A percentile compares a stretch with the other conserved stretches of the same genome.
Evolutionary conservation across 23 tunicate species (phyloP).

Genomic region (Diplosoma virens): DNA sequence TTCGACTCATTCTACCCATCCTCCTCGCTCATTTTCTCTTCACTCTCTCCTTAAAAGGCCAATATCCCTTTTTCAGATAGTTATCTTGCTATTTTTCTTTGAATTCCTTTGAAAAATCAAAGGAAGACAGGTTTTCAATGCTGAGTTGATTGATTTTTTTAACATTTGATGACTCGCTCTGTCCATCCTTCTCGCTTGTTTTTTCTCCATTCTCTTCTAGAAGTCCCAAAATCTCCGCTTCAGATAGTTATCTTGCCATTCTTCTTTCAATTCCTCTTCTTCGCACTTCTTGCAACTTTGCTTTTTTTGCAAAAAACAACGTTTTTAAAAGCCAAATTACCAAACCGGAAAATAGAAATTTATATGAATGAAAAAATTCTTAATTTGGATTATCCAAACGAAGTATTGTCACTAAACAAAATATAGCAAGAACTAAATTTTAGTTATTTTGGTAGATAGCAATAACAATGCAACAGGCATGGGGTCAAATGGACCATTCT

Average conservation of each 20-base stretch:
- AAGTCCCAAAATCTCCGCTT: not conserved
- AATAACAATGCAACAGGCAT: not conserved
- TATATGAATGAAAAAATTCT: no score
- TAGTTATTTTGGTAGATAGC: not conserved
- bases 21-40: not conserved
- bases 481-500: conserved; percentile 36
- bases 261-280: not conserved
- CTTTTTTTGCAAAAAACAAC: not conserved
- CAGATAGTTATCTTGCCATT: not conserved
- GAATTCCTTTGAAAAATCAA: not conserved
- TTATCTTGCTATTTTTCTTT: not conserved
- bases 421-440: not conserved
- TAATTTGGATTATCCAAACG: not conserved
- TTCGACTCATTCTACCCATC: conserved; percentile 6
- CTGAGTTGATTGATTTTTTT: conserved; percentile 2
- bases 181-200: not conserved
- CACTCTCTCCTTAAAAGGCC: not conserved
- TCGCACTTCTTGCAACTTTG: not conserved
- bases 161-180: not conserved
- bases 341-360: no score
- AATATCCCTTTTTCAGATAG: not conserved
- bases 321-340: no score
- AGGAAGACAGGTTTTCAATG: conserved; percentile 1
- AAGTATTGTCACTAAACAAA: not conserved
- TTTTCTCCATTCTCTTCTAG: not conserved